Conservation (phyloP, 1,140 invertebrate species). For the Hesperophylax magnus region DNA sequence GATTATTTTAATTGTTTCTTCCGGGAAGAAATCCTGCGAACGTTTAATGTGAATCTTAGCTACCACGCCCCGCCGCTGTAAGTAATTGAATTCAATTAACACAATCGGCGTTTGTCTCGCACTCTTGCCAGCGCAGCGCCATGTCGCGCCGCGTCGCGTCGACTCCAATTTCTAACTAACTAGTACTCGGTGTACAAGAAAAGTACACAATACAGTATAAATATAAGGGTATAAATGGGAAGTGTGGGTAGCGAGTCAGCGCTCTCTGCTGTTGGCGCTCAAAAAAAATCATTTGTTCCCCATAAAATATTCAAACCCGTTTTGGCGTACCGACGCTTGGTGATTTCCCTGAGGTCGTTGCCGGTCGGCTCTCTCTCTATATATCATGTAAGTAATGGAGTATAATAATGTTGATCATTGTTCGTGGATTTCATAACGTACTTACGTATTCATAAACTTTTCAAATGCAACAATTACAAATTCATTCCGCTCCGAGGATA, state of each 20-base stretch:
- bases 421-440: slow-evolving; percentile 13
- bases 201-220: no score
- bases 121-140: no score
- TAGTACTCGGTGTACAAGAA: no score
- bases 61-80: no score
- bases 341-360: slow-evolving; percentile 36
- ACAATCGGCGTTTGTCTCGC: no score
- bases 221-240: no score
- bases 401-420: slow-evolving; percentile 38
- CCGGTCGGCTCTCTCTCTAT: slow-evolving; percentile 3
- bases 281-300: slow-evolving; percentile 41
- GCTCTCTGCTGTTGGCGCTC: background rate
- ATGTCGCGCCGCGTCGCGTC: no score
- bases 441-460: slow-evolving; percentile 34
- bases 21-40: no score
- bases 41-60: no score
- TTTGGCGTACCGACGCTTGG: slow-evolving; percentile 6
- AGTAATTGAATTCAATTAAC: no score
- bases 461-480: slow-evolving; percentile 37
- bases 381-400: slow-evolving; percentile 34
- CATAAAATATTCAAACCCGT: slow-evolving; percentile 35
- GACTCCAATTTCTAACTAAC: no score
- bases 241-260: background rate
- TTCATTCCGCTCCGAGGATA: background rate
- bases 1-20: no score